A percentile compares a stretch with the other conserved stretches of the same genome.
Conservation (phyloP, 1,140 invertebrate genomes). For the Pteromalus puparum region DNA sequence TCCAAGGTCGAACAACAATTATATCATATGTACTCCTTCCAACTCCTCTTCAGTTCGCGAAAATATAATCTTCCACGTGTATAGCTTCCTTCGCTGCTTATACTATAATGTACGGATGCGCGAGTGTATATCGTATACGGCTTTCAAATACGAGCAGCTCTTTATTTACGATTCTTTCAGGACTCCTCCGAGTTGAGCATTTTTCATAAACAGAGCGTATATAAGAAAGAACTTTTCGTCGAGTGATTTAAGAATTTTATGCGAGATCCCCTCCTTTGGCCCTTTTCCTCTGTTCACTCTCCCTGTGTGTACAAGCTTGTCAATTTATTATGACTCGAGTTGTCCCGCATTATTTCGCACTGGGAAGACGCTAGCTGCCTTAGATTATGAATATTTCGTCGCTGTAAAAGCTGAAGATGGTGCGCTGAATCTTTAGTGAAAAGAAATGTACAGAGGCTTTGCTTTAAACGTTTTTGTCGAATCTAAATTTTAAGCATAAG, state of each 20-base stretch:
- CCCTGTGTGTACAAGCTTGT: neutral
- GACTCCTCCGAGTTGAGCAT: slow-evolving; percentile 10
- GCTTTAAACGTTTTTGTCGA: too few species aligned
- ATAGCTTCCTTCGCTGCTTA: neutral
- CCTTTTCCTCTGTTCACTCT: slow-evolving; percentile 10
- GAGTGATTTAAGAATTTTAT: slow-evolving; percentile 51
- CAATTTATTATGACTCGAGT: slow-evolving; percentile 31
- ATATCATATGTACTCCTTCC: neutral
- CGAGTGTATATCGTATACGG: neutral
- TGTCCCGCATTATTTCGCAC: slow-evolving; percentile 8
- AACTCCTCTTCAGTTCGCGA: neutral
- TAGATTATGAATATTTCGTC: too few species aligned
- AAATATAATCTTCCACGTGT: slow-evolving; percentile 7
- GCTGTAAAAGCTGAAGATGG: too few species aligned
- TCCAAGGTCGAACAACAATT: neutral
- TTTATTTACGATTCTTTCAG: slow-evolving; percentile 51
- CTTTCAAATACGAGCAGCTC: slow-evolving; percentile 31
- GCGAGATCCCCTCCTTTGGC: neutral
- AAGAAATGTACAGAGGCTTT: too few species aligned
- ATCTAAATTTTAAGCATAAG: too few species aligned
- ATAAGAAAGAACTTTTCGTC: slow-evolving; percentile 10
- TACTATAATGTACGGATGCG: neutral
- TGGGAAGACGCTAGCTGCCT: neutral
- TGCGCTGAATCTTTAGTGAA: too few species aligned
- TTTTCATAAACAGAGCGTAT: slow-evolving; percentile 43